Base-by-base conservation (phyloP, 2,888 invertebrate species). In the Gandaritis pyraliata region DNA sequence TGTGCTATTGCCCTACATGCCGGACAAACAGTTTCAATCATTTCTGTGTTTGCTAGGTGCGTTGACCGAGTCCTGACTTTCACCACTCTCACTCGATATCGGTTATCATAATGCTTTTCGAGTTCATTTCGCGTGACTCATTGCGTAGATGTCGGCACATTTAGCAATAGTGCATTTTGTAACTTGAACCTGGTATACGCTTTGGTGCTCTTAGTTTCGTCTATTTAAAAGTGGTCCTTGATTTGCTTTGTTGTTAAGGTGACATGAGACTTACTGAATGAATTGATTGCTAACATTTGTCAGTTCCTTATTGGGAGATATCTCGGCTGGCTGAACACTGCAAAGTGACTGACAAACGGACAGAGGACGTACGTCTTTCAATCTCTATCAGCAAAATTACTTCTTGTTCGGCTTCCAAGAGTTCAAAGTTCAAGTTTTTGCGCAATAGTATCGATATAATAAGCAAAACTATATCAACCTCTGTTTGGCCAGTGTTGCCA, bases 31-130 rank as follows among this genome's bases (percentile, higher is more conserved):
- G 30, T 49, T 46, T 46, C 50, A 39, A 50, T 54, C 18, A 56
- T 51, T 58, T 50, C 54, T 62, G 52, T 52, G 29, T 64, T 61
- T 47, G 46, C 47, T 23, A 63, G 58, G 65, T 62, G 68, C 61
- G 62, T 49, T 49, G 49, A 49, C 59, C 60, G 16, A 48, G 59
- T 50, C 58, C 55, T 48, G 33, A 63, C 70, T 70, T 70, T 70
- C 70, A 58, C 70, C 52, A 63, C 70, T 70, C 65, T 70, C 70
- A 59, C 68, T 68, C 33, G 39, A 43, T 65, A 66, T 65, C 58
- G 61, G 59, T 56, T 61, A 64, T 70, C 51, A 55, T 47, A 38
- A 60, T 62, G 66, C 55, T 18, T 61, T 61, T 53, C 46, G 50
- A 53, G 56, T 59, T 47, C 11, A n/a, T 48, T 59, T 47, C 11